Percentiles rank a stretch among this genome's conserved stretches.
These are phyloP conservation scores for Ploceus nigricollis DNA, from an alignment of 2,113 vertebrate species.

Conservation along the genomic window DNA sequence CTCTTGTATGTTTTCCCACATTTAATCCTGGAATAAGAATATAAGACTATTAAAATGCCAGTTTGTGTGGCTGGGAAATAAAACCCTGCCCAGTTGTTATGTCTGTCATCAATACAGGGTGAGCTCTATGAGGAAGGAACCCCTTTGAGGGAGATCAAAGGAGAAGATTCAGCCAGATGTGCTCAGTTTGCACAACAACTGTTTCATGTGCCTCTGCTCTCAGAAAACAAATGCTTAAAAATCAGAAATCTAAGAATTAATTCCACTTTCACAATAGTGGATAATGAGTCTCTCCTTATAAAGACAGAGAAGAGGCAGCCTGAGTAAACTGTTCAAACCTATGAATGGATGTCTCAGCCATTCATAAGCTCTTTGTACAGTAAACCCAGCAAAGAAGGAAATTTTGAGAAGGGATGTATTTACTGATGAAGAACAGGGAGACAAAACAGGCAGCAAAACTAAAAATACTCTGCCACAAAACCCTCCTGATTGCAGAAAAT, in stretches of 20 bases:
- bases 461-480: slow-evolving; percentile 28
- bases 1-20: background rate
- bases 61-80: background rate
- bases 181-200: background rate
- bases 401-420: background rate
- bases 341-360: slow-evolving; percentile 54
- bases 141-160: background rate
- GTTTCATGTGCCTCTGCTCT: background rate
- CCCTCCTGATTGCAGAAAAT: slow-evolving; percentile 20
- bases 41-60: background rate
- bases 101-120: background rate
- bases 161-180: background rate
- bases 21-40: background rate
- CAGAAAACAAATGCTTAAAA: slow-evolving; percentile 40
- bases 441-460: slow-evolving; percentile 25
- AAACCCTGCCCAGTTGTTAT: background rate
- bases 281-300: background rate
- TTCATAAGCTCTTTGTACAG: slow-evolving; percentile 32
- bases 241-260: slow-evolving; percentile 48
- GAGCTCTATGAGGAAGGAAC: background rate
- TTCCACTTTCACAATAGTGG: slow-evolving; percentile 7
- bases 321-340: slow-evolving; percentile 15
- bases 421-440: slow-evolving; percentile 8
- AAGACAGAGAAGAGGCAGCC: slow-evolving; percentile 1
- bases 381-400: slow-evolving; percentile 21